Base-by-base conservation (phyloP, 2,888 invertebrate genomes). In the Ramazzottius varieornatus region DNA sequence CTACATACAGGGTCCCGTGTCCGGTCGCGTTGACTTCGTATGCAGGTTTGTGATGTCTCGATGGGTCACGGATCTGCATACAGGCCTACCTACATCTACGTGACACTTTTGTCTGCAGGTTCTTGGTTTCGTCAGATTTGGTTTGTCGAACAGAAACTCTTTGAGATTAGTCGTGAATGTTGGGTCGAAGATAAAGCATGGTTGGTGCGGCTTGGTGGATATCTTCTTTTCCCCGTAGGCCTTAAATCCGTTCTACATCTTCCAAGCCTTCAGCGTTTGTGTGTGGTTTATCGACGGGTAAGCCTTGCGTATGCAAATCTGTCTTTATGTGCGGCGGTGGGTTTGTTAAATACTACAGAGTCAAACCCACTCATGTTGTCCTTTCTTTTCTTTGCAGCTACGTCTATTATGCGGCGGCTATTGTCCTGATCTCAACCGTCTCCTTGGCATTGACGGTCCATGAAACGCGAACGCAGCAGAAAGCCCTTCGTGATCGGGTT, bases 201-300 rank as follows among this genome's bases (percentile, higher is more conserved):
- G n/a, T n/a, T n/a, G n/a, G n/a, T n/a, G n/a, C n/a, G n/a, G n/a
- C n/a, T n/a, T n/a, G n/a, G n/a, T n/a, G n/a, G n/a, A n/a, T n/a
- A n/a, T n/a, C 54, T 24, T 8, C 4, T 54, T 54, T 54, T 29
- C 29, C 29, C 4, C 29, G n/a, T 54, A 76, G 75, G 73, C 72
- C 29, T 82, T 93, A 70, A 90, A 91, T 76, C 92, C 93, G 1
- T 93, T 92, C 79, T 93, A 93, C 78, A 84, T 92, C 73, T 93
- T 93, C 79, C 93, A 93, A 82, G 75, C 91, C 69, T 88, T 89
- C 77, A 90, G 90, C 64, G 86, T 69, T 20, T 29, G 32, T 4
- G 54, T 54, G 29, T 54, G 54, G 54, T 13, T 81, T 93, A 66
- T 93, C 93, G 93, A 54, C 29, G 54, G 54, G 54, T 54, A 29